Evolutionary conservation across 2,888 invertebrate species (phyloP).

Genomic region (Calameuta pallipes): DNA sequence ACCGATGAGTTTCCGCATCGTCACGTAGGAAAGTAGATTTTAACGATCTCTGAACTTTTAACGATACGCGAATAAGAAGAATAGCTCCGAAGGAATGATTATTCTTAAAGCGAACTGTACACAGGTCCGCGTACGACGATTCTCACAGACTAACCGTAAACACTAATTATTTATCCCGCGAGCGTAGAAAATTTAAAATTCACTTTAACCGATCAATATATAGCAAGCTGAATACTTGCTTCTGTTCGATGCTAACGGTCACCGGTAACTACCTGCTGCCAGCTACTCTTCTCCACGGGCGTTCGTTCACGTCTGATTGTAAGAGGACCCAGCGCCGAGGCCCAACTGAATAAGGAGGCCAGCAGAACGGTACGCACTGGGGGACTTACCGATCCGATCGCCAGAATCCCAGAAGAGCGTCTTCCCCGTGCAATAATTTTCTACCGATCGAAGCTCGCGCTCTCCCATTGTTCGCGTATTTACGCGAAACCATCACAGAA

Average conservation of each 20-base stretch:
- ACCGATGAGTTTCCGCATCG: neutral
- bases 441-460: neutral
- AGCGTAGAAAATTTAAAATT: neutral
- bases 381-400: neutral
- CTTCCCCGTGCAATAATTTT: neutral
- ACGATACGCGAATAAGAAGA: neutral
- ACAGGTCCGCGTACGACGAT: neutral
- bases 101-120: neutral
- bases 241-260: neutral
- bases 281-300: neutral
- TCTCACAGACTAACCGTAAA: neutral
- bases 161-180: neutral
- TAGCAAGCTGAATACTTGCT: neutral
- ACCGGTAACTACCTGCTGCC: neutral
- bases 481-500: neutral
- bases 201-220: neutral
- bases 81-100: neutral
- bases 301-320: conserved; percentile 15
- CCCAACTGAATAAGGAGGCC: conserved; percentile 62
- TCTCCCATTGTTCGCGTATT: neutral
- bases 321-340: conserved; percentile 52
- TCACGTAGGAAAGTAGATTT: neutral
- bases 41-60: neutral
- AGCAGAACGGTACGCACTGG: conserved; percentile 64
- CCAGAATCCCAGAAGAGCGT: neutral